Evolutionary conservation across 64 coral and sea anemone species (phyloP).

Genomic region (Pocillopora damicornis): DNA sequence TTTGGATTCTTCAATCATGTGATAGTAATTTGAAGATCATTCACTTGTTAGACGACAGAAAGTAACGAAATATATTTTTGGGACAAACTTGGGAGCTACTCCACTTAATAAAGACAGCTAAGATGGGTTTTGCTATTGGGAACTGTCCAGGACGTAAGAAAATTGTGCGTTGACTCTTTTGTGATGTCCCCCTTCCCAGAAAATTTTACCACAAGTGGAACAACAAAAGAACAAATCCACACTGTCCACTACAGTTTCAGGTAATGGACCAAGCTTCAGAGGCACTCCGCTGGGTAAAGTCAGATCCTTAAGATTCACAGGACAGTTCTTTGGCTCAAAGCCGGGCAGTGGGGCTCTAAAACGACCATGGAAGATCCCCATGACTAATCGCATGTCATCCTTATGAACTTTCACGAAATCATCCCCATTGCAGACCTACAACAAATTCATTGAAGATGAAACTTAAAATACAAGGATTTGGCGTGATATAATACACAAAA

Average conservation of each 20-base stretch:
- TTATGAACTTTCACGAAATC: constrained; percentile 67
- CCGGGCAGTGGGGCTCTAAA: constrained; percentile 9
- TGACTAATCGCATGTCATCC: constrained; percentile 66
- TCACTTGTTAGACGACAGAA: too few species aligned
- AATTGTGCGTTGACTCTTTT: constrained; percentile 78
- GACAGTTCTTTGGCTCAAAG: constrained; percentile 30
- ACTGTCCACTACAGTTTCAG: constrained; percentile 55
- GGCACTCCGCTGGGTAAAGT: constrained; percentile 62
- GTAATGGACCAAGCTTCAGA: constrained; percentile 61
- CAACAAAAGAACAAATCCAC: constrained; percentile 74
- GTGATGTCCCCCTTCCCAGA: constrained; percentile 94
- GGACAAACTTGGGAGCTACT: too few species aligned
- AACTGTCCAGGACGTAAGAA: constrained; percentile 64
- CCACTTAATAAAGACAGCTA: too few species aligned
- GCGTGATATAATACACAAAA: not conserved
- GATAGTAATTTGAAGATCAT: too few species aligned
- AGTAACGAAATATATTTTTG: too few species aligned
- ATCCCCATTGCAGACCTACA: constrained; percentile 84
- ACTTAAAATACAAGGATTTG: not conserved
- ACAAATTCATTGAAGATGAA: not conserved
- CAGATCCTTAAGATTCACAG: constrained; percentile 59
- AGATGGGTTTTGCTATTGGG: not conserved
- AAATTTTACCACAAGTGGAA: constrained; percentile 79
- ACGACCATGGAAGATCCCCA: constrained; percentile 40
- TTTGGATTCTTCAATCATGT: too few species aligned